Base-by-base conservation (phyloP, 2,888 invertebrate genomes). In the Bembecia ichneumoniformis region DNA sequence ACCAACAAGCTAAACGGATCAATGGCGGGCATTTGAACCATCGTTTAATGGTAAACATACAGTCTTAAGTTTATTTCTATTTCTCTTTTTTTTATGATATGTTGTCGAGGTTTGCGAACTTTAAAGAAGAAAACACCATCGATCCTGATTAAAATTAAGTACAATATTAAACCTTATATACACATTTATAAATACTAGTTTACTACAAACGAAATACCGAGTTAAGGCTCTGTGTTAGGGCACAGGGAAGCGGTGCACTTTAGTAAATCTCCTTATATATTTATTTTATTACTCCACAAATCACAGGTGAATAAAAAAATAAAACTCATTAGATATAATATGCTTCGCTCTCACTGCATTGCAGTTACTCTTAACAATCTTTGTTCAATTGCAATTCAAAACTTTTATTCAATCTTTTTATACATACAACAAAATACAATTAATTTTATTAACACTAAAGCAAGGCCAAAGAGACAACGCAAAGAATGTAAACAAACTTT, bases 111-210 rank as follows among this genome's bases (percentile, higher is more conserved):
- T 44, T 15, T 17, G 44, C 44, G 13, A 14, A 14, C 13, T 40
- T 40, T 40, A 4, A 13, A 13, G 13, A 13, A 40, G 53, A 35
- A 51, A 54, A 55, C 64, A 59, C 66, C 76, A 74, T 68, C 71
- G 71, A 68, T 69, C 78, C 78, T 64, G 65, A 59, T 61, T 63
- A 66, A 63, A 62, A 70, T 83, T 86, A 86, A 86, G 86, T 86
- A 86, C 86, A 80, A 74, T 70, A 72, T 74, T 77, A 77, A 66
- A 68, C 76, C 75, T 77, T 83, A 84, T 83, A 78, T 82, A 82
- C 79, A 84, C 14, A 43, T 43, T 35, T 40, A 60, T 71, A 69
- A 49, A 49, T 80, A 80, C 74, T 74, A 66, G 66, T 61, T 54
- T 63, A 66, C 66, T 71, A 74, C 57, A 51, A 78, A 77, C 81